phyloP scores from a whole-genome alignment of 2,888 invertebrate genomes.

The Pyrrhosoma nymphula region DNA sequence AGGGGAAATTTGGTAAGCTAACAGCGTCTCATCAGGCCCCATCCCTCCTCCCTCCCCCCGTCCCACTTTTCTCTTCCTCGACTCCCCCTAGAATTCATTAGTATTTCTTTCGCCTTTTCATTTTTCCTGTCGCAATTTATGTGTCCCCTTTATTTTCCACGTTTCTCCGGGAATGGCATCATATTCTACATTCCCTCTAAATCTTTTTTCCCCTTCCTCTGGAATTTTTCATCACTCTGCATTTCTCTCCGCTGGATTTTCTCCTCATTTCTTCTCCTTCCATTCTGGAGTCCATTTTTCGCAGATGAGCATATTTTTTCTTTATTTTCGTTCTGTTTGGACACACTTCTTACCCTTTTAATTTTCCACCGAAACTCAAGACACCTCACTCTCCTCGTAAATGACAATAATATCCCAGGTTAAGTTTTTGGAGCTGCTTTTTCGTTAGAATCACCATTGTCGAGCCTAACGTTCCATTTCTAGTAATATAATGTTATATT shows the following conservation, averaged over 20 bases:
- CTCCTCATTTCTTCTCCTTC: neutral
- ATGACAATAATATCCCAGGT: no score
- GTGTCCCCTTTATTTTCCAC: neutral
- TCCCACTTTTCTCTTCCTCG: neutral
- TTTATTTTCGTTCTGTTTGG: neutral
- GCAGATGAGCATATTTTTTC: neutral
- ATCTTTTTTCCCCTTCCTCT: slow-evolving; percentile 20
- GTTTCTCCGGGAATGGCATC: slow-evolving; percentile 42
- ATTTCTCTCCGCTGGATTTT: neutral
- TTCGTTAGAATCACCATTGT: no score
- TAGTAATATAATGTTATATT: no score
- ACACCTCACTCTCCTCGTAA: no score
- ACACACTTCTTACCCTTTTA: neutral
- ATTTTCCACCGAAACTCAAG: neutral
- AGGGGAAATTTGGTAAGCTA: slow-evolving; percentile 48
- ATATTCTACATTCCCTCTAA: slow-evolving; percentile 52
- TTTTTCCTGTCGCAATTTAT: slow-evolving; percentile 29
- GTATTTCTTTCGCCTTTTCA: slow-evolving; percentile 43
- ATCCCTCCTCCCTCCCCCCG: neutral
- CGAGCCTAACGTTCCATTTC: no score
- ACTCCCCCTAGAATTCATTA: slow-evolving; percentile 40
- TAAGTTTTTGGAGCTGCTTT: no score
- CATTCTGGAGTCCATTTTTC: neutral
- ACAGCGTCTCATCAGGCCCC: slow-evolving; percentile 20
- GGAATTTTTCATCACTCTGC: neutral